Conservation (phyloP, 2,113 vertebrate genomes). For the Alligator mississippiensis region DNA sequence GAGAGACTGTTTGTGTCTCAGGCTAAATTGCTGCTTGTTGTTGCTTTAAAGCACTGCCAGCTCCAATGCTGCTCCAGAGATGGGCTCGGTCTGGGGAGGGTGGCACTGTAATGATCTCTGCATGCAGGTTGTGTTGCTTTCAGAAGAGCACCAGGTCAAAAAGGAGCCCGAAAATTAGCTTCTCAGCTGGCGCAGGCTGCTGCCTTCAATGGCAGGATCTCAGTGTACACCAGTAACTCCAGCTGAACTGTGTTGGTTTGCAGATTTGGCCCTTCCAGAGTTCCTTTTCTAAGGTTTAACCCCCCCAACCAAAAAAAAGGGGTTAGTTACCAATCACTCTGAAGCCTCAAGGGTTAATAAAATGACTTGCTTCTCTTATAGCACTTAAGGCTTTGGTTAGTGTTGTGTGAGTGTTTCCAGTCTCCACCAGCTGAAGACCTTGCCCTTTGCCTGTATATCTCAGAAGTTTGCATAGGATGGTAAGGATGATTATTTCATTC, state of each 20-base stretch:
- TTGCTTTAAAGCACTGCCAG: not conserved
- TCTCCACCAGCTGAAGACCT: accelerated
- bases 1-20: not conserved
- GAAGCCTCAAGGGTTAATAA: not conserved
- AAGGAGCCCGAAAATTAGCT: not conserved
- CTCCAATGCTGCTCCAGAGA: not conserved
- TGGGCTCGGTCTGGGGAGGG: not conserved
- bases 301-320: not conserved
- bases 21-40: not conserved
- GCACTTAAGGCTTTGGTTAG: not conserved
- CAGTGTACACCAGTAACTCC: not conserved
- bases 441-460: not conserved
- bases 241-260: not conserved
- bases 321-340: not conserved
- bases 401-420: accelerated
- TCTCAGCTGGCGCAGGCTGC: not conserved
- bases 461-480: not conserved
- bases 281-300: not conserved
- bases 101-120: not conserved
- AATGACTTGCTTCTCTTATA: not conserved
- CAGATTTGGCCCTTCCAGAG: not conserved
- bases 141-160: not conserved
- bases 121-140: not conserved
- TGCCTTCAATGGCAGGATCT: not conserved
- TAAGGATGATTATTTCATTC: not conserved